phyloP scores from a whole-genome alignment of 2,113 vertebrate genomes.

The Austrofundulus limnaeus region DNA sequence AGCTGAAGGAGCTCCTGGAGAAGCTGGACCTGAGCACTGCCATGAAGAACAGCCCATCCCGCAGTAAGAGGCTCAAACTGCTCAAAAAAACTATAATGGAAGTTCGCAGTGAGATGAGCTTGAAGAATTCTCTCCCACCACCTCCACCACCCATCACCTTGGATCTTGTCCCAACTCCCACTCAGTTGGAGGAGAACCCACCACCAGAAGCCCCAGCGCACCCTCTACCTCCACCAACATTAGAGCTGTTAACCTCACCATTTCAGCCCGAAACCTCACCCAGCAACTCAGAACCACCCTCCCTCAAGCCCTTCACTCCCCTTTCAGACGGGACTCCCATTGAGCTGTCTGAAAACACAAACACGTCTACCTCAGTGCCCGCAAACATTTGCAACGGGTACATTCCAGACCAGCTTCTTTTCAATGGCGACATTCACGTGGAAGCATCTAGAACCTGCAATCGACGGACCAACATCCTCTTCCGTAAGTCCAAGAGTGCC shows the following conservation, averaged over 20 bases:
- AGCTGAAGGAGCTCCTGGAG: conserved; percentile 91
- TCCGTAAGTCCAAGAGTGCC: conserved; percentile 94
- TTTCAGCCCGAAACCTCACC: conserved; percentile 85
- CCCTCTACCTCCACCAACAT: conserved; percentile 81
- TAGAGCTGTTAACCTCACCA: conserved; percentile 88
- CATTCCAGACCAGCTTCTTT: conserved; percentile 82
- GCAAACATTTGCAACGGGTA: conserved; percentile 82
- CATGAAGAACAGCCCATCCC: conserved; percentile 94
- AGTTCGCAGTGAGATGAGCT: conserved; percentile 86
- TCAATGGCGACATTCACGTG: conserved; percentile 79
- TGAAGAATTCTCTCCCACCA: conserved; percentile 74
- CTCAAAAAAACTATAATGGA: conserved; percentile 90
- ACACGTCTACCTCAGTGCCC: conserved; percentile 87
- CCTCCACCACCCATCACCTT: conserved; percentile 54
- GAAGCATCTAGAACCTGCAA: conserved; percentile 85
- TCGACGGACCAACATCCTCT: conserved; percentile 89
- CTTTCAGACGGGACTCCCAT: conserved; percentile 83
- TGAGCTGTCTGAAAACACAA: conserved; percentile 84
- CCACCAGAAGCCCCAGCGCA: conserved; percentile 48
- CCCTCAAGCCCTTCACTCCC: conserved; percentile 85
- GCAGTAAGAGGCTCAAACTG: conserved; percentile 93
- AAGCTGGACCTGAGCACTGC: conserved; percentile 90
- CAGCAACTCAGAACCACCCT: conserved; percentile 85
- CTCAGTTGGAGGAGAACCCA: conserved; percentile 47
- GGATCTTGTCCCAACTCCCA: conserved; percentile 64